Base-by-base conservation (phyloP, 2,113 vertebrate genomes). In the Rhinoderma darwinii region DNA sequence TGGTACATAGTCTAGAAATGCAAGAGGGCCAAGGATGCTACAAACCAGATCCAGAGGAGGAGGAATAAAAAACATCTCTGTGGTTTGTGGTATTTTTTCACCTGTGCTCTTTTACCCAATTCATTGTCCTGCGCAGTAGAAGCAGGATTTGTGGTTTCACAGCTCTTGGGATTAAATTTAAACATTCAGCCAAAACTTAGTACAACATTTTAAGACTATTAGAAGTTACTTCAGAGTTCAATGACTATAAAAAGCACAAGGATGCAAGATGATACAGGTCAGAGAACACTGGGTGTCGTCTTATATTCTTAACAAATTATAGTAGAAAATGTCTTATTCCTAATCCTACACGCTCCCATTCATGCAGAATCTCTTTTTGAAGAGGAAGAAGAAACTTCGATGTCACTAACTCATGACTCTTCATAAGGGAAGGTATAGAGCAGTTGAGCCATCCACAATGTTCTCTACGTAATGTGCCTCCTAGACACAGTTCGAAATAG, bases 61-160 rank as follows among this genome's bases (percentile, higher is more conserved):
- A 70, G n/a, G 77, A 41, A 81, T 81, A 63, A 81, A 43, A 77
- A 41, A 39, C 78, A 61, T 81, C 54, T 43, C 54, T 61, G 78
- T 81, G 78, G 78, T 81, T 81, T 81, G 78, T 81, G 78, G 78
- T 81, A 63, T 81, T 81, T 81, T 8, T 81, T 61, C 78, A 81
- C 78, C 78, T 81, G 78, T 35, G 78, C 39, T 43, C 54, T 15
- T 14, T 63, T 41, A 81, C 78, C 78, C 56, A 22, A 61, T 15
- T 63, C 78, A 81, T 81, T 81, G 78, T 81, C 78, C 78, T 81
- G 78, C 56, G n/a, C 37, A 41, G 56, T 81, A 80, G 78, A 43
- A 59, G 35, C 37, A 27, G 54, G 56, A 43, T 43, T 81, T 63
- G 78, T 81, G 78, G 78, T 81, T 81, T 81, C 54, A 81, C 78